Base-by-base conservation (phyloP, 2,888 invertebrate genomes). In the Halocaridina rubra region DNA sequence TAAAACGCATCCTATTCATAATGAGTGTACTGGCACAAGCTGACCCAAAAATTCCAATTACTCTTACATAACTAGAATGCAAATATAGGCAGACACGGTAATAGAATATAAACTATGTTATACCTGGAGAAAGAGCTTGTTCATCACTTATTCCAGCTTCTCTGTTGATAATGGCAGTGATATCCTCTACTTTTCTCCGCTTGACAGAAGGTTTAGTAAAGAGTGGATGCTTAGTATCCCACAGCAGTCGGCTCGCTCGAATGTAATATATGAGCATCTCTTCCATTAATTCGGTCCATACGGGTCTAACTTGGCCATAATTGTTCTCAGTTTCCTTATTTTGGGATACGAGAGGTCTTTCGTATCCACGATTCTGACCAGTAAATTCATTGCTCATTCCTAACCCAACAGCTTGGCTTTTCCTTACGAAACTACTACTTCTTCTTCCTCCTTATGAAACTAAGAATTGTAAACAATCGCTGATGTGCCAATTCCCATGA, bases 241-340 rank as follows among this genome's bases (percentile, higher is more conserved):
- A 77, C 0, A 77, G 33, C 30, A 77, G n/a, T 19, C 61, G 57
- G 32, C 61, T 77, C 29, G 59, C 76, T n/a, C 61, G n/a, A 13
- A 77, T 59, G n/a, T 57, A 77, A 61, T 77, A 61, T n/a, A 77
- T 77, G 5, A 77, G 24, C 76, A 77, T 77, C 10, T 77, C 76
- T 22, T 77, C 76, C 76, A 77, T 77, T 4, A 32, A 22, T 4
- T 32, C 22, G 1, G 76, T 61, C 76, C 76, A 77, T 1, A 77
- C 10, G n/a, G 33, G 53, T 13, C 7, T 53, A 13, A 53, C 19
- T 53, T 53, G n/a, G 19, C 10, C 19, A 4, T 4, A 16, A 53
- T 19, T 0, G 16, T 53, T 19, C 4, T 53, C 53, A 13, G 16
- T 53, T 10, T 4, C 53, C 19, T 19, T 53, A n/a, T 19, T 53